These are phyloP conservation scores for Euproctis similis DNA, from an alignment of 2,888 invertebrate species.

Conservation along the genomic window DNA sequence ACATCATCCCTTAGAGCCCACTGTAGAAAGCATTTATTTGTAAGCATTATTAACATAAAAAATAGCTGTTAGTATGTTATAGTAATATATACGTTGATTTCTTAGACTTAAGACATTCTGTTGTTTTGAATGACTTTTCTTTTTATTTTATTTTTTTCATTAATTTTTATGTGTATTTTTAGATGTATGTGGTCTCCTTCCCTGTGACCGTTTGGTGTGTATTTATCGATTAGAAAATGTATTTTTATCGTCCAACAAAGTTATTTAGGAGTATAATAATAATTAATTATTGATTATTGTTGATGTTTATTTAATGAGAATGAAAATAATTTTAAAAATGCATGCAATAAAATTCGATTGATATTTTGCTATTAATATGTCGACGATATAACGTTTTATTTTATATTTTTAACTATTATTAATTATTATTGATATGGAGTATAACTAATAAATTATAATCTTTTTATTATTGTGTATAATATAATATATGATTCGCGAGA, in stretches of 20 bases:
- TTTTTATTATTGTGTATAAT: too few relatives aligned
- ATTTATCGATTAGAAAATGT: conserved; percentile 24
- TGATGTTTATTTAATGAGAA: conserved; percentile 48
- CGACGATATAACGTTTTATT: conserved; percentile 38
- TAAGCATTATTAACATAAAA: conserved; percentile 74
- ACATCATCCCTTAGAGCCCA: too few relatives aligned
- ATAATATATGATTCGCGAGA: too few relatives aligned
- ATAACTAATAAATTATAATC: conserved; percentile 19
- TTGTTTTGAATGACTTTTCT: conserved; percentile 33
- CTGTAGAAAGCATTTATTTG: conserved; percentile 67
- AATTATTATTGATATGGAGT: too few relatives aligned
- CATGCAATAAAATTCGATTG: conserved; percentile 70
- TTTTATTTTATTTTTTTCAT: too few relatives aligned
- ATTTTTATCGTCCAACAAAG: conserved; percentile 50
- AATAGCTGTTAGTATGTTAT: conserved; percentile 56
- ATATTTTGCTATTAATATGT: conserved; percentile 60
- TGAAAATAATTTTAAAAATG: conserved; percentile 35
- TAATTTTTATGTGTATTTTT: conserved; percentile 24
- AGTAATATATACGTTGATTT: conserved; percentile 75
- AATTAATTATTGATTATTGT: conserved; percentile 42
- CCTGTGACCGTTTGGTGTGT: conserved; percentile 23
- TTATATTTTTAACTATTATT: too few relatives aligned
- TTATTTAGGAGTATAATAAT: conserved; percentile 39
- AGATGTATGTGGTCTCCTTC: conserved; percentile 17
- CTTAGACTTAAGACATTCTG: conserved; percentile 64